These are phyloP conservation scores for Cheilosia soror DNA, from an alignment of 2,888 invertebrate genomes.

Conservation along the genomic window DNA sequence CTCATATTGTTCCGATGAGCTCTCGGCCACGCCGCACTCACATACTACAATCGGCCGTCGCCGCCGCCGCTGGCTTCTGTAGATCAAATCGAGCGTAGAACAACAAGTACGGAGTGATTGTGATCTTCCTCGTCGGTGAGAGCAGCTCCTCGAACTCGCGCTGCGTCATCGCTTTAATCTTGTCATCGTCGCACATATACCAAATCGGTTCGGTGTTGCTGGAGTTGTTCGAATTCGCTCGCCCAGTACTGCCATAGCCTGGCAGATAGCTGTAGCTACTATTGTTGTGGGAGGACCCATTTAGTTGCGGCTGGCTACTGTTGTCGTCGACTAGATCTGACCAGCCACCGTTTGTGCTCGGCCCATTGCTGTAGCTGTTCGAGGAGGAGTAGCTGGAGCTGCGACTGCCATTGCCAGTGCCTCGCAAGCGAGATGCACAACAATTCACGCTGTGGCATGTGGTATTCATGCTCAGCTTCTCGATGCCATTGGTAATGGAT, in stretches of 20 bases:
- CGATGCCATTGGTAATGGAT: slow-evolving; percentile 82
- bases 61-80: slow-evolving; percentile 76
- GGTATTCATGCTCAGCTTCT: slow-evolving; percentile 82
- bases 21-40: slow-evolving; percentile 57
- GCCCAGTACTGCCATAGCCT: slow-evolving; percentile 82
- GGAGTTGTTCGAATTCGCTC: slow-evolving; percentile 75
- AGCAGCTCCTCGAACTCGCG: slow-evolving; percentile 92
- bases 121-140: slow-evolving; percentile 89
- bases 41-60: slow-evolving; percentile 50
- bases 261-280: slow-evolving; percentile 77
- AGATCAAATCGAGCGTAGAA: slow-evolving; percentile 90
- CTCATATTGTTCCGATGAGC: slow-evolving; percentile 67
- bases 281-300: slow-evolving; percentile 74
- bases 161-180: slow-evolving; percentile 90
- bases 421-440: slow-evolving; percentile 85
- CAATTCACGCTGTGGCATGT: slow-evolving; percentile 86
- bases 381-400: slow-evolving; percentile 77
- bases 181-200: slow-evolving; percentile 95
- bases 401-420: slow-evolving; percentile 41
- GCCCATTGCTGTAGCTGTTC: slow-evolving; percentile 78
- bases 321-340: slow-evolving; percentile 73
- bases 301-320: slow-evolving; percentile 65
- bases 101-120: slow-evolving; percentile 93
- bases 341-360: slow-evolving; percentile 80
- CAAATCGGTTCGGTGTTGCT: slow-evolving; percentile 85